Percentiles rank a stretch among this genome's conserved stretches.
These are phyloP conservation scores for Threskiornis aethiopicus DNA, from an alignment of 2,797 vertebrate genomes.

Conservation along the genomic window DNA sequence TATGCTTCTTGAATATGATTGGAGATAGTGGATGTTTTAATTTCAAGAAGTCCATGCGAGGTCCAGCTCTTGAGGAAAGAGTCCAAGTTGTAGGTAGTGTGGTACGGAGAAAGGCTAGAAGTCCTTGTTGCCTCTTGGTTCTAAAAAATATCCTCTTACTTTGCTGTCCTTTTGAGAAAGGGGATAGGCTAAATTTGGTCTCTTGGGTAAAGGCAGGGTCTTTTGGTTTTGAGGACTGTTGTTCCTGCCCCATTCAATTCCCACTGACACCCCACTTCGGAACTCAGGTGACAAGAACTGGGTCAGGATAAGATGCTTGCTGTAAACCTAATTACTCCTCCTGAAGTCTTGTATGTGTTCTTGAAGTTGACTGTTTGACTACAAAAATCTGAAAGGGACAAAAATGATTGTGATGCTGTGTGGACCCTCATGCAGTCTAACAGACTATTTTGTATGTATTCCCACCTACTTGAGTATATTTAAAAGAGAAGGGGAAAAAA, in stretches of 20 bases:
- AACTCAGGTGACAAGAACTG: neutral
- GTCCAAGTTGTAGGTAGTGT: neutral
- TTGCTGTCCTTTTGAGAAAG: neutral
- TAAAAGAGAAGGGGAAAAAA: neutral
- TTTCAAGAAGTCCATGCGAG: neutral
- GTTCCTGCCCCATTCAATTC: neutral
- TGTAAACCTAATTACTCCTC: neutral
- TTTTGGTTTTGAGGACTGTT: neutral
- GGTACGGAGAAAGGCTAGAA: neutral
- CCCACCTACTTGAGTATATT: neutral
- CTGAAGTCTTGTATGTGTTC: neutral
- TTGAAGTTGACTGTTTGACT: neutral
- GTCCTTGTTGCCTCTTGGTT: neutral
- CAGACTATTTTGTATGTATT: neutral
- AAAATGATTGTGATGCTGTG: neutral
- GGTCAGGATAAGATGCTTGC: neutral
- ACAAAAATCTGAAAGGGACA: neutral
- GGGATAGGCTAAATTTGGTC: neutral
- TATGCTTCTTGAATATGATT: neutral
- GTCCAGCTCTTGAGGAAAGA: neutral
- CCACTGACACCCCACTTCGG: neutral
- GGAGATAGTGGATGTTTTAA: neutral
- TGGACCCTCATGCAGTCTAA: neutral
- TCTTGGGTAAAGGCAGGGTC: neutral
- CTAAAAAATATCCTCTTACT: neutral